Evolutionary conservation across 2,113 vertebrate species (phyloP), one percentile per base, ranked within the genome.

Genomic region (Podiceps cristatus): DNA sequence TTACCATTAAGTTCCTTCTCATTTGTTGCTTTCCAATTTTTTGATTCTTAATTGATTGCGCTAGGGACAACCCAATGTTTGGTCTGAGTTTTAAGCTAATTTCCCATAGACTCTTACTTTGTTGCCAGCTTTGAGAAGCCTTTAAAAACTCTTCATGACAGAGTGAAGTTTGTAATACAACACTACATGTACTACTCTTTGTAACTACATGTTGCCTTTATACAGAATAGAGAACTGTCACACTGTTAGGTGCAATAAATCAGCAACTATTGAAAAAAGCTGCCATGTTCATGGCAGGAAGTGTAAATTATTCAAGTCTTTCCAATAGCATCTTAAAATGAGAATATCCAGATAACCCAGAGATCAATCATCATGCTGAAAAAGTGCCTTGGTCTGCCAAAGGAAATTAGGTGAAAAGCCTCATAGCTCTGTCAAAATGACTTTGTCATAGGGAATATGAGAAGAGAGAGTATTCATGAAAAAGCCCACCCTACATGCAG

Each of bases 281-380:
- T 91, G 78, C 72, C 88, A 94, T 64, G 58, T 66, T 96, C 84
- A 76, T 79, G 92, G 86, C 64, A 97, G 79, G 77, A 79, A 88
- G 50, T 72, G 79, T 96, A 95, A 97, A 97, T 96, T 96, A 96
- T 97, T 98, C 86, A 96, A 88, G 73, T 85, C 72, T 91, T 96
- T 96, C 90, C 76, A 87, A 75, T 4, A 73, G 68, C 47, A 92
- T 23, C 71, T 96, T 95, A 92, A 94, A 93, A 92, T 94, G 78
- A 96, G 64, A 91, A 90, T 93, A 96, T 94, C 81, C 78, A 89
- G 90, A 94, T 82, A 97, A 93, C 35, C 49, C 67, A 87, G 56
- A 93, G 45, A 96, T 98, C 92, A 96, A 74, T 96, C 96, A 94
- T 73, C n/a, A 66, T 62, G 22, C 69, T 90, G 59, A 90, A 91